Conservation (phyloP, 2,113 vertebrate genomes). For the Cyanoliseus patagonus region DNA sequence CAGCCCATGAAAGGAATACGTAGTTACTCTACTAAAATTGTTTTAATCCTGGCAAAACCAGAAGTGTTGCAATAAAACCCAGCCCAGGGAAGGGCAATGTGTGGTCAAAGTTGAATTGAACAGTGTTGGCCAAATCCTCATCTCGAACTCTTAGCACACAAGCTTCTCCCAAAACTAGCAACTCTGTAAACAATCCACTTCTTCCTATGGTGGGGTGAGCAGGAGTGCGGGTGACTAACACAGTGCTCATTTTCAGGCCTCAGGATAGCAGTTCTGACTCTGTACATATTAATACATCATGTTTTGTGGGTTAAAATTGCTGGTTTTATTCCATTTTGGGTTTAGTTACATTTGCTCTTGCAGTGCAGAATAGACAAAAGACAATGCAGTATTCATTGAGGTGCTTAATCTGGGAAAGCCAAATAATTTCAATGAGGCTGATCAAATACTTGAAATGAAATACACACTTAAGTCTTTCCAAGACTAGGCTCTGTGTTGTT, state of each 20-base stretch:
- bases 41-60: not conserved
- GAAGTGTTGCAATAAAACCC: constrained; percentile 34
- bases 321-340: not conserved
- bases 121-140: not conserved
- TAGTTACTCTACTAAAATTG: not conserved
- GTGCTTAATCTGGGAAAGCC: not conserved
- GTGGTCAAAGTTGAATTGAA: not conserved
- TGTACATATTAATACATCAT: not conserved
- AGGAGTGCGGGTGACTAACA: not conserved
- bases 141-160: not conserved
- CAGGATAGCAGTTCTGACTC: not conserved
- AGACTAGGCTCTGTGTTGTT: not conserved
- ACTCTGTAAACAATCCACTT: not conserved
- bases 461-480: not conserved
- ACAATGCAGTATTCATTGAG: not conserved
- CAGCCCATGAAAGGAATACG: not conserved
- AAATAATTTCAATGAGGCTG: not conserved
- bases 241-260: not conserved
- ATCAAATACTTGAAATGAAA: not conserved
- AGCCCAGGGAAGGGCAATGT: constrained; percentile 11
- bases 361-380: not conserved
- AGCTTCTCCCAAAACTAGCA: not conserved
- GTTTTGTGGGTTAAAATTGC: not conserved
- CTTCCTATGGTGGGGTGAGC: not conserved
- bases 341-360: not conserved